Evolutionary conservation across 2,888 invertebrate species (phyloP).

Genomic region (Hirudinaria manillensis): DNA sequence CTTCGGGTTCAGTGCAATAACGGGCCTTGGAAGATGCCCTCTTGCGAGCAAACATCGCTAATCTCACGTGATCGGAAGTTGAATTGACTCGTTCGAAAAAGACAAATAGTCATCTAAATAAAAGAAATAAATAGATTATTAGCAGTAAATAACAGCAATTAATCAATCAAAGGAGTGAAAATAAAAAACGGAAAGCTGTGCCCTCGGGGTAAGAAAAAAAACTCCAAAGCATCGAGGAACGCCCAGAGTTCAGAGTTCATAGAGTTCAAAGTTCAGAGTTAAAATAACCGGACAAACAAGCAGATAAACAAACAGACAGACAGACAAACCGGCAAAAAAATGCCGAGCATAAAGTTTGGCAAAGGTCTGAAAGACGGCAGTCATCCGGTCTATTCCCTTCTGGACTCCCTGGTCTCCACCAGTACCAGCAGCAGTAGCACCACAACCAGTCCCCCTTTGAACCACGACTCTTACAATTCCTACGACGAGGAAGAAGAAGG

Average conservation of each 20-base stretch:
- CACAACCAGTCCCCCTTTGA: neutral
- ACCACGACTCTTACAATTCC: neutral
- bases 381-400: neutral
- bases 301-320: neutral
- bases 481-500: neutral
- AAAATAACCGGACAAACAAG: neutral
- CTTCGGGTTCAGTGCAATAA: no score
- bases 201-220: no score
- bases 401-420: conserved; percentile 5
- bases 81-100: no score
- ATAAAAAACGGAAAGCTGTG: no score
- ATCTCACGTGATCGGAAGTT: no score
- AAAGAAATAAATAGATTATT: neutral
- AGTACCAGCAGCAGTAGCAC: neutral
- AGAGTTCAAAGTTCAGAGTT: no score
- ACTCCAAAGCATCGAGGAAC: no score
- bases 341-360: neutral
- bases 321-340: neutral
- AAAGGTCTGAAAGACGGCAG: neutral
- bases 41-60: no score
- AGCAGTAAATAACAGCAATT: neutral
- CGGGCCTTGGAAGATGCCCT: no score
- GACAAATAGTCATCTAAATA: no score
- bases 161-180: neutral
- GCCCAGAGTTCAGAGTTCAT: no score